Evolutionary conservation across 2,888 invertebrate genomes (phyloP).

Genomic region (Lasiommata megera): DNA sequence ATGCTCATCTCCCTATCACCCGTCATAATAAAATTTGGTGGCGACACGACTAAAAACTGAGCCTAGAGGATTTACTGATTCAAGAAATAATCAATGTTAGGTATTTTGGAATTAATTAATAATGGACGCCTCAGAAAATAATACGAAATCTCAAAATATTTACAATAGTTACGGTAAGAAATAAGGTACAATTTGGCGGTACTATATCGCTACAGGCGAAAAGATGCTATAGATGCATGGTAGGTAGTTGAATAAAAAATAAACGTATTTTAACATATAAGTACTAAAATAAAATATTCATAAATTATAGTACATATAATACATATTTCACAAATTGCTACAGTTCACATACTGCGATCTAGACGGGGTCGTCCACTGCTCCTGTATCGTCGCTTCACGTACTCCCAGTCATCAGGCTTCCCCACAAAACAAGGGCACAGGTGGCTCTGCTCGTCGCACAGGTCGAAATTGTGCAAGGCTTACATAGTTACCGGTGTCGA

Average conservation of each 20-base stretch:
- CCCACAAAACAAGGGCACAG: conserved; percentile 9
- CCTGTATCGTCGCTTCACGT: conserved; percentile 28
- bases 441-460: conserved; percentile 30
- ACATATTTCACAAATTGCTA: background rate
- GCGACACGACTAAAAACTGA: background rate
- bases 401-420: conserved; percentile 22
- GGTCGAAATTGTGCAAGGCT: conserved; percentile 32
- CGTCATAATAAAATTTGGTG: background rate
- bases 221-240: no score
- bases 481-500: conserved; percentile 20
- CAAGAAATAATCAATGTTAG: no score
- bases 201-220: no score
- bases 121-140: no score
- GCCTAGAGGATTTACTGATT: background rate
- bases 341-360: conserved; percentile 15
- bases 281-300: background rate
- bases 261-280: no score
- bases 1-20: conserved; percentile 43
- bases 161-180: no score
- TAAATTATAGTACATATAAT: background rate
- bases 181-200: no score
- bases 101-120: no score
- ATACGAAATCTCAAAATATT: no score
- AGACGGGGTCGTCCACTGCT: conserved; percentile 33
- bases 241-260: no score